Evolutionary conservation across 2,113 vertebrate genomes (phyloP).

Genomic region (Manacus vitellinus): DNA sequence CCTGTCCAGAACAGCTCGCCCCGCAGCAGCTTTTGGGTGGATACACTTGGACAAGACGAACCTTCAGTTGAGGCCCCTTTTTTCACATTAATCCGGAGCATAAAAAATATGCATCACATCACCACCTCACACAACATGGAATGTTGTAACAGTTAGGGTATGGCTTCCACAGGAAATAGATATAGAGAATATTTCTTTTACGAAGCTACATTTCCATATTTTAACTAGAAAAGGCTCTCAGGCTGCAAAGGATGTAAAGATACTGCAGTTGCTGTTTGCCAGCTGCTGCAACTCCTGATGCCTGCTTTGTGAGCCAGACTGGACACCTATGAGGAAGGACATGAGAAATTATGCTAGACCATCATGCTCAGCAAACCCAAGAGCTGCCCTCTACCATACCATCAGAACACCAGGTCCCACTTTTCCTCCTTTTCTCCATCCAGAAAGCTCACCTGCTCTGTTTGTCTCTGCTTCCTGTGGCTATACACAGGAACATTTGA

Average conservation of each 20-base stretch:
- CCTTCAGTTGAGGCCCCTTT: not conserved
- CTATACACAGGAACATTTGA: not conserved
- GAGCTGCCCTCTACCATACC: not conserved
- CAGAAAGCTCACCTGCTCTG: not conserved
- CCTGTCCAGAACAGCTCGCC: rapidly evolving
- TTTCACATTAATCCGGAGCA: not conserved
- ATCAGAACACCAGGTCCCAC: not conserved
- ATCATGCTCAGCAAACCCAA: not conserved
- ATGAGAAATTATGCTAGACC: not conserved
- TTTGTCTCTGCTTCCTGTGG: not conserved
- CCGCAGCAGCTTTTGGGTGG: not conserved
- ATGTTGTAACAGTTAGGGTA: not conserved
- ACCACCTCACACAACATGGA: not conserved
- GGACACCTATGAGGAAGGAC: not conserved
- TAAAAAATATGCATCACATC: not conserved
- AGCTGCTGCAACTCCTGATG: not conserved
- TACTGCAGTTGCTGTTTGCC: not conserved
- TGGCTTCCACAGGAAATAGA: not conserved
- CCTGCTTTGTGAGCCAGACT: not conserved
- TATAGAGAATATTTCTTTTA: not conserved
- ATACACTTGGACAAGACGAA: not conserved
- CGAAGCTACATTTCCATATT: not conserved
- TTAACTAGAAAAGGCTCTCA: not conserved
- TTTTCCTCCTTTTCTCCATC: not conserved
- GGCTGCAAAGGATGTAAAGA: not conserved